Percentiles rank a stretch among this genome's conserved stretches.
These are phyloP conservation scores for Vanessa cardui DNA, from an alignment of 2,888 invertebrate genomes.

Conservation along the genomic window DNA sequence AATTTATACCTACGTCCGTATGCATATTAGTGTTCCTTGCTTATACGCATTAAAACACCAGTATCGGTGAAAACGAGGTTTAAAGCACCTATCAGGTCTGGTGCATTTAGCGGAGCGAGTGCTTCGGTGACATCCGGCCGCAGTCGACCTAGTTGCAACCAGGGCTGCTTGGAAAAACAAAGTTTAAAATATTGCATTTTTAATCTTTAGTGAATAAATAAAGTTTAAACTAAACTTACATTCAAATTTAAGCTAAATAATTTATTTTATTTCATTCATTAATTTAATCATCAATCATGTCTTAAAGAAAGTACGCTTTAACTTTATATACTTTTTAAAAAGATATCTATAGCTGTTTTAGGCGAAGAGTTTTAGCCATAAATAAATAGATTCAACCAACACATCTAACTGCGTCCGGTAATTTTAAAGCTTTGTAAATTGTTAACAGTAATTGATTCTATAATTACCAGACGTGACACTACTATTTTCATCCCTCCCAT, in stretches of 20 bases:
- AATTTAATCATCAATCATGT: no score
- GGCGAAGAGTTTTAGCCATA: no score
- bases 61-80: conserved; percentile 25
- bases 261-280: no score
- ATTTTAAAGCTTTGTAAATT: neutral
- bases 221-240: no score
- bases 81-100: conserved; percentile 37
- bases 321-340: no score
- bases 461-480: neutral
- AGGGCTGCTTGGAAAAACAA: conserved; percentile 38
- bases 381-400: no score
- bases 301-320: no score
- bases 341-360: no score
- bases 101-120: conserved; percentile 44
- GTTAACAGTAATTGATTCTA: neutral
- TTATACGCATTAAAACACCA: conserved; percentile 18
- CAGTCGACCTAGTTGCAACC: conserved; percentile 46
- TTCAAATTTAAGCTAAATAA: no score
- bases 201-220: neutral
- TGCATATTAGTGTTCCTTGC: no score
- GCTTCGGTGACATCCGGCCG: conserved; percentile 64
- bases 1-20: no score
- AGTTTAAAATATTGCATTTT: neutral
- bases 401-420: neutral
- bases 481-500: neutral